phyloP scores from a whole-genome alignment of 2,113 vertebrate species.

The Dipodomys spectabilis region DNA sequence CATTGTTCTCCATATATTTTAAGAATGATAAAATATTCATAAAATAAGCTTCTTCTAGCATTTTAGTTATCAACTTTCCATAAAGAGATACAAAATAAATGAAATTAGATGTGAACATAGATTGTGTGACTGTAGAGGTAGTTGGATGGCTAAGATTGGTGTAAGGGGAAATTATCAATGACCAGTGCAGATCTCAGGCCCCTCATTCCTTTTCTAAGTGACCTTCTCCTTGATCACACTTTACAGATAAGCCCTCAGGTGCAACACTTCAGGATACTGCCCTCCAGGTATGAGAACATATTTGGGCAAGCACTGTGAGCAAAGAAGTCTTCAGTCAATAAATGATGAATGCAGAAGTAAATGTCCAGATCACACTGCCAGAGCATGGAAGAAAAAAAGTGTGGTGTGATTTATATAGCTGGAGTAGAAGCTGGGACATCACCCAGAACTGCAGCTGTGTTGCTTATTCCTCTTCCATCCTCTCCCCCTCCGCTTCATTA shows the following conservation, averaged over 20 bases:
- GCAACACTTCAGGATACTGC: not conserved
- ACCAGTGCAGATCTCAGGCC: fast-evolving
- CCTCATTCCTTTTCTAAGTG: not conserved
- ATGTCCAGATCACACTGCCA: not conserved
- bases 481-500: not conserved
- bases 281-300: not conserved
- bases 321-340: not conserved
- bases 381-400: not conserved
- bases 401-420: not conserved
- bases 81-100: not conserved
- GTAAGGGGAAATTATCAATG: not conserved
- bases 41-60: not conserved
- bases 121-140: not conserved
- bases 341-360: not conserved
- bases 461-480: not conserved
- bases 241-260: not conserved
- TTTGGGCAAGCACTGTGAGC: not conserved
- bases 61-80: not conserved
- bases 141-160: not conserved
- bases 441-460: not conserved
- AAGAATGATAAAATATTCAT: not conserved
- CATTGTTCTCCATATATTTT: not conserved
- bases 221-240: not conserved
- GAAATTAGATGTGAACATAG: not conserved
- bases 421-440: not conserved